phyloP scores from a whole-genome alignment of 1,140 invertebrate genomes.

The Drosophila suzukii region DNA sequence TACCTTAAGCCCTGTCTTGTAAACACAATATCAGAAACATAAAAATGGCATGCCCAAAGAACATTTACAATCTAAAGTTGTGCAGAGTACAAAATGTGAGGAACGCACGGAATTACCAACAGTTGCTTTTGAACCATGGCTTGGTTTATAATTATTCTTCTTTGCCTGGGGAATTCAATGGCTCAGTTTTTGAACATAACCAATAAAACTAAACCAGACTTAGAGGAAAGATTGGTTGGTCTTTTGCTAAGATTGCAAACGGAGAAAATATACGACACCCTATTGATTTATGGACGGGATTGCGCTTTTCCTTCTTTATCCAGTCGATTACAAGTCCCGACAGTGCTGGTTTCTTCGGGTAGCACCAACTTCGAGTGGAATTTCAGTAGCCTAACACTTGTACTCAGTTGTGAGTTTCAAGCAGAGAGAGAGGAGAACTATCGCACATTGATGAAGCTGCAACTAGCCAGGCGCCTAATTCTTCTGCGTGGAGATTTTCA shows the following conservation, averaged over 20 bases:
- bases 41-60: neutral
- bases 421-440: constrained; percentile 34
- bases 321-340: constrained; percentile 6
- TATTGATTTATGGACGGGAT: constrained; percentile 32
- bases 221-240: constrained; percentile 4
- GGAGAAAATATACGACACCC: constrained; percentile 39
- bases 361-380: constrained; percentile 43
- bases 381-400: constrained; percentile 32
- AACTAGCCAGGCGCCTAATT: constrained; percentile 32
- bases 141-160: constrained; percentile 15
- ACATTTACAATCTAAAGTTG: neutral
- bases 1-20: neutral
- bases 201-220: neutral
- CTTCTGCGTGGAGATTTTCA: neutral
- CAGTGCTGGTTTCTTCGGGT: constrained; percentile 22
- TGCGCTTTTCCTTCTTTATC: constrained; percentile 40
- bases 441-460: constrained; percentile 39
- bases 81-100: constrained; percentile 10
- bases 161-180: neutral
- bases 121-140: constrained; percentile 12
- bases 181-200: neutral
- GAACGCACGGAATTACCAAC: neutral
- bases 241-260: constrained; percentile 22
- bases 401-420: constrained; percentile 28
- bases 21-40: neutral